Conservation (phyloP, 2,113 vertebrate genomes). For the Grammatotria lemairii region DNA sequence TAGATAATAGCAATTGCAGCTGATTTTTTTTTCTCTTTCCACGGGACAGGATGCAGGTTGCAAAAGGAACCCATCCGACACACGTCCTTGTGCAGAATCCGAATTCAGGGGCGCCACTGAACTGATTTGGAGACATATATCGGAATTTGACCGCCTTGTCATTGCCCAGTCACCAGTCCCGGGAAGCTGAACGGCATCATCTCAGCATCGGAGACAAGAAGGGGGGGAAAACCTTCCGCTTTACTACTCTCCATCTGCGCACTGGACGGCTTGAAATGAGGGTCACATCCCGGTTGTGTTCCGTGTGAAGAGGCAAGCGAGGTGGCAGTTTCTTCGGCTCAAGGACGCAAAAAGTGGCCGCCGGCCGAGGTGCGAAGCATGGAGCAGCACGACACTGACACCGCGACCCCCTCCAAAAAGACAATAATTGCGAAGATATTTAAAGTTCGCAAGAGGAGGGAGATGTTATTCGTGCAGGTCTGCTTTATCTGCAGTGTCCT, state of each 20-base stretch:
- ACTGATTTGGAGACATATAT: constrained; percentile 29
- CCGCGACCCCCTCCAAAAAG: constrained; percentile 62
- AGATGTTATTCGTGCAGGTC: constrained; percentile 88
- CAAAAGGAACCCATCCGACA: constrained; percentile 15
- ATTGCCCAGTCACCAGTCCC: constrained; percentile 34
- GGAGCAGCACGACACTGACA: constrained; percentile 55
- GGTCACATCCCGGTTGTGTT: constrained; percentile 36
- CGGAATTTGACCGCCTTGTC: constrained; percentile 58
- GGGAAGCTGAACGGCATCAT: constrained; percentile 18
- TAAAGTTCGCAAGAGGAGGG: constrained; percentile 89
- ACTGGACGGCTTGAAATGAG: constrained; percentile 51
- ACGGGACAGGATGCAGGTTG: constrained; percentile 33
- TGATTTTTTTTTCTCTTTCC: not conserved
- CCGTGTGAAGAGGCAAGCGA: constrained; percentile 32
- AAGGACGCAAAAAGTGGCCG: constrained; percentile 55
- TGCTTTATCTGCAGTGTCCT: constrained; percentile 88
- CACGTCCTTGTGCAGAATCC: not conserved
- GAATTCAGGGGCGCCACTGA: constrained; percentile 16
- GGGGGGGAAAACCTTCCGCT: not conserved
- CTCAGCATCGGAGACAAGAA: not conserved
- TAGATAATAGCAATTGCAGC: not conserved
- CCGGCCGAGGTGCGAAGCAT: constrained; percentile 31
- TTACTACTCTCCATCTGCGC: constrained; percentile 20
- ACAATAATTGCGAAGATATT: constrained; percentile 72
- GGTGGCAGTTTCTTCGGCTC: constrained; percentile 24